Percentiles rank a stretch among this genome's conserved stretches.
These are phyloP conservation scores for Eleginops maclovinus DNA, from an alignment of 2,113 vertebrate genomes.

Conservation along the genomic window DNA sequence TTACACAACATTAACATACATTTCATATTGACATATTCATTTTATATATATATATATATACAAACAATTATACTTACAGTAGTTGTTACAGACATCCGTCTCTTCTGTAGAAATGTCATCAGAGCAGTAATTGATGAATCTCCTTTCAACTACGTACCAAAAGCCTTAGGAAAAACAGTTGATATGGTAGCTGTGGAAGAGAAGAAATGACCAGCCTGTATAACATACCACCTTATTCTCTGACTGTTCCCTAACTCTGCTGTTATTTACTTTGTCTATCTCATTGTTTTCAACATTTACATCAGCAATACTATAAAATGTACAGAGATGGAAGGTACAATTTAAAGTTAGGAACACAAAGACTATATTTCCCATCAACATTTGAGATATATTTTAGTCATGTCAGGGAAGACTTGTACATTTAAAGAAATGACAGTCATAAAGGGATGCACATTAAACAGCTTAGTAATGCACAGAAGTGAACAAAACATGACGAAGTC, in stretches of 20 bases:
- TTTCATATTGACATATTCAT: too few species aligned
- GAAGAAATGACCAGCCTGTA: not conserved
- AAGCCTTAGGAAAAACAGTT: not conserved
- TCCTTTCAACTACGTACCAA: not conserved
- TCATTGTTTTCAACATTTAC: not conserved
- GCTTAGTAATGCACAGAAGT: not conserved
- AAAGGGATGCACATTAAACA: not conserved
- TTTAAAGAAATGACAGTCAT: not conserved
- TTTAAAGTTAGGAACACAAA: not conserved
- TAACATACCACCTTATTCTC: not conserved
- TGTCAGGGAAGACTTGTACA: not conserved
- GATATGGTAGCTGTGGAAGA: not conserved
- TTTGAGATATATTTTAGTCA: not conserved
- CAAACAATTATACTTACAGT: too few species aligned
- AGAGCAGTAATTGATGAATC: not conserved
- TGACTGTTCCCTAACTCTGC: not conserved
- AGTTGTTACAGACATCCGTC: not conserved
- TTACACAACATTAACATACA: too few species aligned
- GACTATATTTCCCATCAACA: too few species aligned
- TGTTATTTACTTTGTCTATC: not conserved
- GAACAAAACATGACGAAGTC: too few species aligned
- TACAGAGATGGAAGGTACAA: not conserved
- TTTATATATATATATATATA: too few species aligned
- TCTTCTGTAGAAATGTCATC: not conserved
- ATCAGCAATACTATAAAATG: not conserved